Conservation (phyloP, 2,797 vertebrate genomes). For the Danio kyathit region DNA sequence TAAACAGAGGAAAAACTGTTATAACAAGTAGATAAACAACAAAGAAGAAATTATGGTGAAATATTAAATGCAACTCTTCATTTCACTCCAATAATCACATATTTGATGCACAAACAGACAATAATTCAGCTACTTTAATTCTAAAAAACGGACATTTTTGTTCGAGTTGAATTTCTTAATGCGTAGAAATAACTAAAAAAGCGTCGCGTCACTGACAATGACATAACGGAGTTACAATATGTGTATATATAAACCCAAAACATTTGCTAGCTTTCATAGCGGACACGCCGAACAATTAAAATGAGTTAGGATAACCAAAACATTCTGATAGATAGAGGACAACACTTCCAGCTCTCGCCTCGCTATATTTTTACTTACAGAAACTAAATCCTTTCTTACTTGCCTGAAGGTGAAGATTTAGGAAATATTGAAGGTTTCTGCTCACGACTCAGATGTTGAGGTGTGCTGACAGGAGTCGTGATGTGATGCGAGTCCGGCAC, state of each 20-base stretch:
- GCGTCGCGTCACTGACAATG: background rate
- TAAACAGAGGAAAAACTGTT: background rate
- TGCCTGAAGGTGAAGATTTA: slow-evolving; percentile 1
- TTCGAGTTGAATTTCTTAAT: background rate
- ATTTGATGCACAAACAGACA: background rate
- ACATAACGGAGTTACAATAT: background rate
- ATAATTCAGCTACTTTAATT: background rate
- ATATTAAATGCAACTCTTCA: background rate
- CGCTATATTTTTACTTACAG: background rate
- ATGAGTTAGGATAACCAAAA: background rate
- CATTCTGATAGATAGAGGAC: background rate
- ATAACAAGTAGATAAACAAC: background rate
- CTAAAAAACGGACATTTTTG: background rate
- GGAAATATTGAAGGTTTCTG: background rate
- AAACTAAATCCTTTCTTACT: slow-evolving; percentile 18
- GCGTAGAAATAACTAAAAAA: background rate
- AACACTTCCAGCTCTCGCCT: background rate
- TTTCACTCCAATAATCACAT: background rate
- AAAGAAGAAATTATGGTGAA: background rate
- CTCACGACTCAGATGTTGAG: slow-evolving; percentile 35
- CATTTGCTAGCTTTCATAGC: background rate
- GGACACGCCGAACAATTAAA: background rate
- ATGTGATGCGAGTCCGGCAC: slow-evolving; percentile 27
- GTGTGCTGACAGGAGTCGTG: slow-evolving; percentile 39
- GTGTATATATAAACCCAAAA: no score